Evolutionary conservation across 23 tunicate genomes (phyloP).

Genomic region (Phallusia fumigata): DNA sequence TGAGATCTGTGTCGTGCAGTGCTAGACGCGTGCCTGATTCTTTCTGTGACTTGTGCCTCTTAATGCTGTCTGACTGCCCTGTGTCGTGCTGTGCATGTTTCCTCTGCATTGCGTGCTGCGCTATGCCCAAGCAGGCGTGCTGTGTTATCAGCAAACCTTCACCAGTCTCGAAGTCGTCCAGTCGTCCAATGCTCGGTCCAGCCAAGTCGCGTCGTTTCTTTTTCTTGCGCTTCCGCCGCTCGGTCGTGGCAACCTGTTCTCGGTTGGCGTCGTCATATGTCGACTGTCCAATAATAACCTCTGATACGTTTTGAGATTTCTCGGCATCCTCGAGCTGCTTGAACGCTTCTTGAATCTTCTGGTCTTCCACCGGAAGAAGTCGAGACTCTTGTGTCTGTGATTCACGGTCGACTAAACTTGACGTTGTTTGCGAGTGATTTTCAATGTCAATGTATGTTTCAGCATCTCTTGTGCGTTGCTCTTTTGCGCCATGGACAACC

Average conservation of each 20-base stretch:
- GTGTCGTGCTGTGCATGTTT: too few relatives aligned
- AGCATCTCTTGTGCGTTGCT: background rate
- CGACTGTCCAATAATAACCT: conserved; percentile 33
- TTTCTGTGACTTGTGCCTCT: too few relatives aligned
- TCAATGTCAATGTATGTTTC: background rate
- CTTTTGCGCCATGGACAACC: conserved; percentile 25
- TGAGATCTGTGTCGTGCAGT: too few relatives aligned
- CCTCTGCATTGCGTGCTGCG: background rate
- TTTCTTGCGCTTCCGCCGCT: conserved; percentile 14
- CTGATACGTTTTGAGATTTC: conserved; percentile 29
- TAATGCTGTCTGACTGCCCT: too few relatives aligned
- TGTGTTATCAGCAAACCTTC: conserved; percentile 58
- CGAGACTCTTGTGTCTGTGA: conserved; percentile 56
- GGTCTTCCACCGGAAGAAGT: conserved; percentile 44
- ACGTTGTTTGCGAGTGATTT: background rate
- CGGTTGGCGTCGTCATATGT: background rate
- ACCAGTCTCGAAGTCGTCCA: conserved; percentile 77
- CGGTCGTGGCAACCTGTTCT: background rate
- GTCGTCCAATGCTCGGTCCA: conserved; percentile 20
- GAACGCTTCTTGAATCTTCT: conserved; percentile 44
- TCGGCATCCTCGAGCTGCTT: conserved; percentile 50
- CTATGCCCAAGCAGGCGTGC: conserved; percentile 2
- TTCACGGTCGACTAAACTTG: conserved; percentile 28
- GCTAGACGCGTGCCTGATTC: too few relatives aligned
- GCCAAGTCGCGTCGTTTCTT: background rate